Evolutionary conservation across 2,888 invertebrate genomes (phyloP).

Genomic region (Amphimallon solstitiale): DNA sequence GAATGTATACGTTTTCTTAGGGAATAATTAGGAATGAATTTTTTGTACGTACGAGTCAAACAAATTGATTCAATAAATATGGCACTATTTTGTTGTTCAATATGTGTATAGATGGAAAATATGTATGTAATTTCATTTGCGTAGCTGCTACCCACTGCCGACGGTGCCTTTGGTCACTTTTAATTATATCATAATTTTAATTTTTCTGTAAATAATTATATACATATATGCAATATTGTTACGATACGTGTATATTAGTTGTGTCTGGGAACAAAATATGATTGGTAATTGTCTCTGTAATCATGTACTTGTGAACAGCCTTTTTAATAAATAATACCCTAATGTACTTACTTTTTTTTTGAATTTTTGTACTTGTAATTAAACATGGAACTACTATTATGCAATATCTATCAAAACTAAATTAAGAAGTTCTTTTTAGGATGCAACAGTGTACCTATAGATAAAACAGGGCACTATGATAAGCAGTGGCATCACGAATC

Average conservation of each 20-base stretch:
- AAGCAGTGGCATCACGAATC: no score
- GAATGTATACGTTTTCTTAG: background rate
- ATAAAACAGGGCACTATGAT: no score
- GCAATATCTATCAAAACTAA: no score
- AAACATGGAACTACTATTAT: no score
- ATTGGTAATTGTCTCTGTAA: slow-evolving; percentile 43
- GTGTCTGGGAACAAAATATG: slow-evolving; percentile 42
- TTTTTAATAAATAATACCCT: slow-evolving; percentile 43
- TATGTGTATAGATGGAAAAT: background rate
- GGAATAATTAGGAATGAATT: background rate
- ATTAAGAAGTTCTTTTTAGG: no score
- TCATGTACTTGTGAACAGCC: slow-evolving; percentile 43
- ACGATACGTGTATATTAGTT: slow-evolving; percentile 42
- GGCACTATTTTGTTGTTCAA: slow-evolving; percentile 34
- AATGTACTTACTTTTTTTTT: slow-evolving; percentile 11
- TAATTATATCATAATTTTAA: slow-evolving; percentile 41
- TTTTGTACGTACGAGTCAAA: background rate
- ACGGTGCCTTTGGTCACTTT: slow-evolving; percentile 42
- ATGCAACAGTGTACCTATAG: no score
- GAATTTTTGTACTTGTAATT: no score
- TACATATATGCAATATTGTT: slow-evolving; percentile 35
- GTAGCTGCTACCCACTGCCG: slow-evolving; percentile 42
- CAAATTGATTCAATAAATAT: background rate
- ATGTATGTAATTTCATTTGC: slow-evolving; percentile 33
- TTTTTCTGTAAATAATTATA: slow-evolving; percentile 37